Percentiles rank a stretch among this genome's conserved stretches.
phyloP scores from a whole-genome alignment of 2,797 vertebrate genomes.

The Lagocephalus sceleratus region DNA sequence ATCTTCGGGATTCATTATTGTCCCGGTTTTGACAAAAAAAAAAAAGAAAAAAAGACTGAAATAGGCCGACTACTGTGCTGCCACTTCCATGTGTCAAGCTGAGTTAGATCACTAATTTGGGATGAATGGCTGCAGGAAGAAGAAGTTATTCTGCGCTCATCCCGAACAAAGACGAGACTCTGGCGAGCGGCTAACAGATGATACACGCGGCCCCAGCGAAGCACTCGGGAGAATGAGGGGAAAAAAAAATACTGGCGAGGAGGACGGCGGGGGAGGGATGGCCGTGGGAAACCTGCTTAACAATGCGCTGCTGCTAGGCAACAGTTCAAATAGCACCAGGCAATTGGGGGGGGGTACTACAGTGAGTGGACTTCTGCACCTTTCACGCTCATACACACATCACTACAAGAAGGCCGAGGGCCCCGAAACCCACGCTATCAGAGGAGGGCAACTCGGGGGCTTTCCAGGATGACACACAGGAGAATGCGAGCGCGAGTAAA shows the following conservation, averaged over 20 bases:
- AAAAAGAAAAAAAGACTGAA: constrained; percentile 6
- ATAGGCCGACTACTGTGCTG: constrained; percentile 22
- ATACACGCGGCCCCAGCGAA: constrained; percentile 31
- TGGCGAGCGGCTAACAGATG: constrained; percentile 38
- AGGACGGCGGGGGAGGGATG: constrained; percentile 18
- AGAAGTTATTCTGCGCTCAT: constrained; percentile 43
- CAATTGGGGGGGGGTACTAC: constrained; percentile 53
- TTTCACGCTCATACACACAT: constrained; percentile 5
- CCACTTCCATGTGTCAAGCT: constrained; percentile 42
- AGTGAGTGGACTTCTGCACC: constrained; percentile 31
- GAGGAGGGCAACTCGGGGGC: constrained; percentile 28
- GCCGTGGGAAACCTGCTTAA: constrained; percentile 68
- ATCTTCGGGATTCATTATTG: neutral
- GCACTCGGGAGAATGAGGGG: constrained; percentile 16
- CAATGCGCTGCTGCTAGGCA: constrained; percentile 66
- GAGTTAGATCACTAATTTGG: constrained; percentile 35
- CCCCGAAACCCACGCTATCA: constrained; percentile 29
- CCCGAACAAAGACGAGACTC: constrained; percentile 39
- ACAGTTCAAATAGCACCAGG: constrained; percentile 59
- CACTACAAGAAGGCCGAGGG: constrained; percentile 30
- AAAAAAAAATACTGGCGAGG: neutral
- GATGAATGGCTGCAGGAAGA: constrained; percentile 36
- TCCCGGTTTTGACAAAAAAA: neutral
- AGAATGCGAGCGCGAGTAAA: constrained; percentile 22
- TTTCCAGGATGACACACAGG: constrained; percentile 39